Base-by-base conservation (phyloP, 2,888 invertebrate species). In the Euplexia lucipara region DNA sequence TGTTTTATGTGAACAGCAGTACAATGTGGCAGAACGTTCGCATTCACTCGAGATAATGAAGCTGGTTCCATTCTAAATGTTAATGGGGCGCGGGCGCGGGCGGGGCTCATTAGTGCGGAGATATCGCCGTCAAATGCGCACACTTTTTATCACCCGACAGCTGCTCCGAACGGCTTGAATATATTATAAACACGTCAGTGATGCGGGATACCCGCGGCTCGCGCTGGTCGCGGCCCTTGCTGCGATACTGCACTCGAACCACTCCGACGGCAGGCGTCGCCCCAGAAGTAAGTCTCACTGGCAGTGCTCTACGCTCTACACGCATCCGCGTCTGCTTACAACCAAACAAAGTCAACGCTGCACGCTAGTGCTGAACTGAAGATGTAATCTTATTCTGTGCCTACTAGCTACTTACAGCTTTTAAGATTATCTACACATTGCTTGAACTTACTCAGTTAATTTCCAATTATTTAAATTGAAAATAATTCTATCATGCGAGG, bases 1-100 rank as follows among this genome's bases (percentile, higher is more conserved):
- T 65, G 73, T 74, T 73, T 65, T 58, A 63, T 70, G 65, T 66
- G 65, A 70, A 58, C 47, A 57, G 53, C 48, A 63, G 52, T 68
- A 71, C 51, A 73, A 62, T 75, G 52, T 62, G 58, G 64, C 71
- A 70, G 60, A 70, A 56, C 14, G 48, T 32, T 65, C 34, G 52
- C 65, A 42, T 66, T 59, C 54, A 37, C 53, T 63, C 26, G 56
- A 76, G 65, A 76, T 75, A 75, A 75, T 75, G 53, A 68, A 53
- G 60, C 53, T 52, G 45, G 41, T 56, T 61, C 37, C 22, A 63
- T 64, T 64, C 54, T 67, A 61, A 67, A 64, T 45, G 51, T 49
- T 20, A 63, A 70, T 47, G 56, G 53, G 49, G 59, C 54, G 64
- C 30, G 37, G 39, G 44, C 20, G 42, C 30, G 35, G 59, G 44